phyloP scores from a whole-genome alignment of 2,113 vertebrate genomes.

The Mormoops blainvillei region DNA sequence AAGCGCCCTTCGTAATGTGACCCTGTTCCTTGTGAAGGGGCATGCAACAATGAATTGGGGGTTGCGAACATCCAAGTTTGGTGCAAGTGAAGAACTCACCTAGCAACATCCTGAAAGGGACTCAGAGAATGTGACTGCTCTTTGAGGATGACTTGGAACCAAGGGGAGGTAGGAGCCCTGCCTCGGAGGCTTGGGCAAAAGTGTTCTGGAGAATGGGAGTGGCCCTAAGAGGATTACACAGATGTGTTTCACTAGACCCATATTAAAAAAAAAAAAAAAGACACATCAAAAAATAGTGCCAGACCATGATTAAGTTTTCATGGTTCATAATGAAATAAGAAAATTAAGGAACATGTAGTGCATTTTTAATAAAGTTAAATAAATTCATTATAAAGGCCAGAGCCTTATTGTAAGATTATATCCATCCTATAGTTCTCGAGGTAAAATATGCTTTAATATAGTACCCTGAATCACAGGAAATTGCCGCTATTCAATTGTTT shows the following conservation, averaged over 20 bases:
- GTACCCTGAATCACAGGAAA: constrained; percentile 16
- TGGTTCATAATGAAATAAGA: neutral
- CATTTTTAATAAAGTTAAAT: constrained; percentile 26
- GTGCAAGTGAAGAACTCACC: neutral
- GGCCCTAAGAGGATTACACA: neutral
- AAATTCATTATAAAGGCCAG: neutral
- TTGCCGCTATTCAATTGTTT: constrained; percentile 26
- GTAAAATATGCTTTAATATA: constrained; percentile 7
- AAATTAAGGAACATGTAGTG: neutral
- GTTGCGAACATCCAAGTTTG: neutral
- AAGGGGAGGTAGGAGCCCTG: neutral
- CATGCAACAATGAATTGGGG: neutral
- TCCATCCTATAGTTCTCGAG: neutral
- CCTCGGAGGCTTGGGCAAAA: neutral
- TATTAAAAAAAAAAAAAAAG: neutral
- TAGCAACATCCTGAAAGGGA: neutral
- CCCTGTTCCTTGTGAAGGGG: neutral
- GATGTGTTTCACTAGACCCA: neutral
- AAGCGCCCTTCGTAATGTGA: neutral
- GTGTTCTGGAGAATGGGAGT: neutral
- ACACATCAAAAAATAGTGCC: neutral
- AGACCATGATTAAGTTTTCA: neutral
- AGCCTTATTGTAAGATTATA: constrained; percentile 6
- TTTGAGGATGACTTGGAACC: neutral
- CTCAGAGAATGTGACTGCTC: neutral